Base-by-base conservation (phyloP, 2,888 invertebrate species). In the Dryobota labecula region DNA sequence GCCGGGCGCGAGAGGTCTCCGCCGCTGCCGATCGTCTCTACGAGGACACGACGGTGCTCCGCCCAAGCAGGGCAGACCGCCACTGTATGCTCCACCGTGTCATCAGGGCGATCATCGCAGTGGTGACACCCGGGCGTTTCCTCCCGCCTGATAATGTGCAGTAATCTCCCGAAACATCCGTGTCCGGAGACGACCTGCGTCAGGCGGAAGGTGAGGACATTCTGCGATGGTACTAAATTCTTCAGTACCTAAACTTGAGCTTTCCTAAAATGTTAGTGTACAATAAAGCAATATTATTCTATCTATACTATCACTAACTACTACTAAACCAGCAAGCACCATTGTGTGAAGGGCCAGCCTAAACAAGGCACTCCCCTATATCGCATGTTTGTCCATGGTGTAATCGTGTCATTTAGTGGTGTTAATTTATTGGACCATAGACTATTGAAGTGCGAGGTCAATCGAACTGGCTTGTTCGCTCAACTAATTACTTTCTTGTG, bases 391-490 rank as follows among this genome's bases (percentile, higher is more conserved):
- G 61, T 45, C 62, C n/a, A 62, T 65, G 27, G 49, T 65, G 54
- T 76, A 63, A 64, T 57, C 54, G n/a, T 20, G 33, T 61, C 33
- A 56, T 72, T 72, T 65, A 33, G 30, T 45, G 27, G 36, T 65
- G 57, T 58, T 74, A 77, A 77, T 74, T 80, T 80, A 82, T 77
- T 57, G n/a, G 27, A 43, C 45, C 47, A 51, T 41, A 43, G 47
- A 67, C 73, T 61, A 47, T 70, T 45, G 57, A 66, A 63, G 57
- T 63, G 24, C 56, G 69, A 71, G 69, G 73, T 69, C 73, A 73
- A 73, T 70, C 41, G 57, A 43, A 47, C 15, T 20, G 5, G 38
- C 49, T 45, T 15, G 33, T 69, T 71, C 41, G 33, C 18, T 54
- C 11, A 18, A 49, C 20, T 60, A 76, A 71, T 76, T 60, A 75